Base-by-base conservation (phyloP, 2,113 vertebrate species). In the Paralichthys olivaceus region DNA sequence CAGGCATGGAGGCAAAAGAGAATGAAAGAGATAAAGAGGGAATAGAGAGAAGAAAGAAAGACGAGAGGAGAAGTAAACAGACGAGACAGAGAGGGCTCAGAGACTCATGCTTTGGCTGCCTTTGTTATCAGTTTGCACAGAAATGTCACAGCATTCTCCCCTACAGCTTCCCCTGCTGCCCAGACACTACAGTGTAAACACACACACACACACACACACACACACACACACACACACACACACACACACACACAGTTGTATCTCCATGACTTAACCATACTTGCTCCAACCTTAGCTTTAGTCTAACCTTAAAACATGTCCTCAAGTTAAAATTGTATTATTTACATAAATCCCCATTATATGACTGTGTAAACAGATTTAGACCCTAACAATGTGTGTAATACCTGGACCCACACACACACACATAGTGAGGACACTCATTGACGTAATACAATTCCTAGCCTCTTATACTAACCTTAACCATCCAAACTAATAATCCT, bases 51-150 rank as follows among this genome's bases (percentile, higher is more conserved):
- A 61, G 29, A 14, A 9, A 62, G 12, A 61, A 37, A 25, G 58
- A 11, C 20, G 40, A 47, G 61, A 17, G 23, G 25, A 43, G 22
- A 29, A 75, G 64, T 55, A 68, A 77, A 59, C 64, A 61, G 4
- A 69, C 25, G 67, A 71, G 81, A 82, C 67, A 88, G 72, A 77
- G 29, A 65, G 64, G 81, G 75, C 72, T 72, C 71, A 59, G 72
- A 88, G 83, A 86, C 65, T 64, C 23, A 8, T 49, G 80, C 80
- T 86, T 79, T 74, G 74, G 84, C 85, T 80, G 73, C 58, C 55
- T 84, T 86, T 88, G 84, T 92, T 93, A 92, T 93, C 92, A 79
- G 86, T 88, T 74, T 84, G 77, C 80, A 84, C 89, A 91, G 91
- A 91, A 92, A 93, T 91, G 89, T 89, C 91, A 93, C 81, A 80